Base-by-base conservation (phyloP, 2,888 invertebrate species). In the Epinotia demarniana region DNA sequence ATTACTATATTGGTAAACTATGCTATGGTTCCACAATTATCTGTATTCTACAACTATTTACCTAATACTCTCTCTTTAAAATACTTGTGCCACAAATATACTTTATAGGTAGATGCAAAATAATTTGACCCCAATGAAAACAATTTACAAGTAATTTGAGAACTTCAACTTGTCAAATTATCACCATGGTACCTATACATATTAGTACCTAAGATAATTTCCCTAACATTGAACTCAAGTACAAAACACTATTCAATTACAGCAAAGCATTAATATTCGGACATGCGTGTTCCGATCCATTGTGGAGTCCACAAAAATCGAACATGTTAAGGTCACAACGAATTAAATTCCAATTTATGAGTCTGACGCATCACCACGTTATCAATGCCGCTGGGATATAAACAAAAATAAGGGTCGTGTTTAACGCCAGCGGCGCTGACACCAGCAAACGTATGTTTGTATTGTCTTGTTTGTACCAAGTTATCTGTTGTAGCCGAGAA, bases 201-300 rank as follows among this genome's bases (percentile, higher is more conserved):
- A 43, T 49, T 27, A 27, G 46, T n/a, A n/a, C n/a, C n/a, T n/a
- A 27, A 39, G 39, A 67, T 39, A 39, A 18, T 55, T 18, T 13
- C 16, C 13, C 72, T 49, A 67, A 49, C 57, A 71, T 23, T 46
- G 18, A 72, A 58, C n/a, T 49, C 49, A 60, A 66, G 64, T 72
- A 72, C 72, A 72, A 73, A 73, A 66, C 39, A 53, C 27, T 60
- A 67, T 64, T 72, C 64, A 73, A 61, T 60, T 61, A 68, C 53
- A 67, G 55, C n/a, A 58, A 55, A 49, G 61, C 61, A 60, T 64
- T 23, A 72, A 46, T 23, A 39, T 69, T 69, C 58, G 69, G 69
- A 49, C n/a, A 49, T 71, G 70, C 75, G 75, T 71, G 60, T 43
- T 23, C 64, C 60, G 70, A 64, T 46, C 62, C 33, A 27, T 63